Evolutionary conservation across 2,888 invertebrate genomes (phyloP), one percentile per base, ranked within the genome.

Genomic region (Venusia cambrica): DNA sequence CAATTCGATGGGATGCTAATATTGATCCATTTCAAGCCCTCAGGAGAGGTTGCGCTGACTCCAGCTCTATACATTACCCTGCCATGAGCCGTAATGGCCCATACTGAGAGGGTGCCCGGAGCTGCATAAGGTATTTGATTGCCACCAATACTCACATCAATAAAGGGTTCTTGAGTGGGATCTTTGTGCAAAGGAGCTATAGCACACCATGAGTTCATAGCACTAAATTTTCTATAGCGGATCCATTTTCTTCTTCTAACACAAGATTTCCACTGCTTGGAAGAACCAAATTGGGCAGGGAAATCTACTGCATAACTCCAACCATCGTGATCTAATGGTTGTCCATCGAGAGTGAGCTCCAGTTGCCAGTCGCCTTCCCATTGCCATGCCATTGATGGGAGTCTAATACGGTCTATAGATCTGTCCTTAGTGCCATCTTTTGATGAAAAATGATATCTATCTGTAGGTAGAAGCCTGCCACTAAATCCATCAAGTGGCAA

Each of bases 281-380:
- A 91, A 1, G 92, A 88, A 13, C 92, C 90, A 81, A 93, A 97
- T 19, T 92, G 92, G 5, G 94, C 92, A 31, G 96, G 96, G 76
- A 97, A 97, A 74, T 97, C 97, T 15, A 97, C 89, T 15, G 97
- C 96, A 81, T 97, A 97, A 32, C 94, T 94, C 97, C 97, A 97
- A 6, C 97, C 97, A 87, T 97, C 95, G 70, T 95, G 94, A 61
- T 95, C 95, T 41, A 97, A 81, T 2, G 95, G 93, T 60, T 96
- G 94, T 7, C 97, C 97, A 70, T 95, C 93, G 52, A 95, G 83
- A 2, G 93, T 93, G 8, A 94, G 89, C 65, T 96, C 96, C 34
- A 96, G 85, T 56, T 94, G 92, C 97, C 97, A 97, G 51, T 96
- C 96, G 2, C 95, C 95, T 83, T 98, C 97, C 97, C 97, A 98